Percentiles rank a stretch among this genome's conserved stretches.
Evolutionary conservation across 2,888 invertebrate genomes (phyloP).

Genomic region (Drosophila macrothrix): DNA sequence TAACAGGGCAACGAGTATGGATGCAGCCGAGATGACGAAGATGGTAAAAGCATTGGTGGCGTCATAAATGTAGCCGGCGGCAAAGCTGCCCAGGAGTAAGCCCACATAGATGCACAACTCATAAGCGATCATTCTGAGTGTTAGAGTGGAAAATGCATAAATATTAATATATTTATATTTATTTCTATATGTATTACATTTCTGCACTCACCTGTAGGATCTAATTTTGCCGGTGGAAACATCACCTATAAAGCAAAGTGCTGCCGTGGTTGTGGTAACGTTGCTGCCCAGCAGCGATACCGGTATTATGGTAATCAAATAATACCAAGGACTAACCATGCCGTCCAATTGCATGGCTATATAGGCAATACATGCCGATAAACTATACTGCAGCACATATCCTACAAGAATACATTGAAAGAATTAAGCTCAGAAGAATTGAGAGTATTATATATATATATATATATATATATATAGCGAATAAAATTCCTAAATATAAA

Average conservation of each 20-base stretch:
- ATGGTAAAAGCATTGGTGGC: constrained; percentile 72
- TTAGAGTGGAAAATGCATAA: not conserved
- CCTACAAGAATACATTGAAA: constrained; percentile 55
- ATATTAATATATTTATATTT: not conserved
- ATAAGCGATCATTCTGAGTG: constrained; percentile 87
- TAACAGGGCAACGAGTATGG: constrained; percentile 65
- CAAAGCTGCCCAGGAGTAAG: constrained; percentile 87
- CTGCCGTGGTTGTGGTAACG: constrained; percentile 87
- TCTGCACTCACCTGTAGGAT: constrained; percentile 86
- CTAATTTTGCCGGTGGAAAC: constrained; percentile 87
- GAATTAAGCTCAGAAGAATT: not conserved
- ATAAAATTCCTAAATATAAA: not conserved
- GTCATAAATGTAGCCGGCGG: constrained; percentile 87
- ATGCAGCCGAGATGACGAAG: constrained; percentile 73
- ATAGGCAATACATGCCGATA: constrained; percentile 70
- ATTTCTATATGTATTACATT: not conserved
- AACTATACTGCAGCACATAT: constrained; percentile 73
- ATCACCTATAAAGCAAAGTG: constrained; percentile 89
- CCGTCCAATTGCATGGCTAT: constrained; percentile 49
- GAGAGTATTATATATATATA: not conserved
- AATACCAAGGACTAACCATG: constrained; percentile 83
- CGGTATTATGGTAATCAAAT: constrained; percentile 87
- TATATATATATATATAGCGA: no score
- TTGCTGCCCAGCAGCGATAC: constrained; percentile 87
- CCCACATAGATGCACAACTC: constrained; percentile 88